Evolutionary conservation across 2,113 vertebrate genomes (phyloP), one percentile per base, ranked within the genome.

Genomic region (Geococcyx californianus): DNA sequence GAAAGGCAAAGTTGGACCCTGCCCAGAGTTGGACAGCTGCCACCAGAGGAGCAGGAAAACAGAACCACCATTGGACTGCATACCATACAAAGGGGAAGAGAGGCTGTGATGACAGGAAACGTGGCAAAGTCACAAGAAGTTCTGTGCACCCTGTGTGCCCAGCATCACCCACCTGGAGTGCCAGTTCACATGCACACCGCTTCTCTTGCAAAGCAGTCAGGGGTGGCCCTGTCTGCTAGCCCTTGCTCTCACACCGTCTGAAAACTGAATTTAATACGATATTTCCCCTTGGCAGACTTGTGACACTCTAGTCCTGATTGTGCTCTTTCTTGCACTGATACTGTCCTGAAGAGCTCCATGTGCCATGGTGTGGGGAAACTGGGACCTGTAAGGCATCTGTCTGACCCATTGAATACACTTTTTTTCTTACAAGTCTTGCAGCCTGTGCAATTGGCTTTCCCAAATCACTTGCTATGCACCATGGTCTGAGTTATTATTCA

Each of bases 61-160:
- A 81, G 63, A 69, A 15, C 8, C 3, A 0, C 55, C 1, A 0
- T 10, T 70, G 4, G 18, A 38, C 24, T 34, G 8, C 0, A 0
- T 13, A 7, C 25, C 18, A 26, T 13, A 13, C 5, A 28, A 38
- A 31, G 31, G 23, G 51, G 73, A 73, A n/a, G n/a, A 40, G 45
- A 80, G 18, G 9, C 40, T 26, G 24, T 12, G 52, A 62, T 7
- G 5, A 28, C 29, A 64, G 49, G 47, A 51, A 76, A 40, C 9
- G 13, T 12, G 33, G 16, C 18, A 13, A 49, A 34, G 13, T 20
- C 40, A 20, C 2, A 2, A 20, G 34, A 36, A 62, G 16, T 10
- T 29, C 7, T 0, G 2, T 0, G 4, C 19, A 20, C 7, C 5
- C 2, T 0, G 0, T 33, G 8, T 7, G 15, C 44, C 25, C 40